These are phyloP conservation scores for Galemys pyrenaicus DNA, from an alignment of 2,113 vertebrate genomes.

Conservation along the genomic window DNA sequence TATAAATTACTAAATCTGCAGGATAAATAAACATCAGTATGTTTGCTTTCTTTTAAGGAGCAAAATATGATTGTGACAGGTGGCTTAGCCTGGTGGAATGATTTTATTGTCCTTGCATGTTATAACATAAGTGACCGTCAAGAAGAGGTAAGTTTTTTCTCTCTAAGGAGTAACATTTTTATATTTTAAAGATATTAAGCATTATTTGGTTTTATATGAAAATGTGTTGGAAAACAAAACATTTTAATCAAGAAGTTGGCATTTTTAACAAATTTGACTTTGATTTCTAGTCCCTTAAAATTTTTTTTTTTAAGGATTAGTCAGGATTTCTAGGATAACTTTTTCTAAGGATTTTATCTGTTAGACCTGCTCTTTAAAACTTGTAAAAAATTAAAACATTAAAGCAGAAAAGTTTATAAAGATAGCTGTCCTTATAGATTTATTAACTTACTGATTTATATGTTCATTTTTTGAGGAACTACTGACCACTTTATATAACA, in stretches of 20 bases:
- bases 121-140: conserved; percentile 96
- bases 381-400: conserved; percentile 6
- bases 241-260: conserved; percentile 21
- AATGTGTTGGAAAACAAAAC: conserved; percentile 27
- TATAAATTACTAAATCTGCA: neutral
- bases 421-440: neutral
- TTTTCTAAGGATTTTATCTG: conserved; percentile 40
- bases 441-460: conserved; percentile 8
- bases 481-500: neutral
- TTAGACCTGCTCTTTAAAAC: conserved; percentile 15
- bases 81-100: conserved; percentile 98
- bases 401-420: conserved; percentile 25
- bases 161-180: conserved; percentile 22
- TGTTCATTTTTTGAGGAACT: conserved; percentile 14
- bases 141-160: conserved; percentile 91
- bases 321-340: neutral
- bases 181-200: conserved; percentile 49
- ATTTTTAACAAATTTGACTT: conserved; percentile 24
- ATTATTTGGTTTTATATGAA: conserved; percentile 11
- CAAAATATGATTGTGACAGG: conserved; percentile 98
- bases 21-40: conserved; percentile 30
- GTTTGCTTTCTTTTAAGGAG: conserved; percentile 88
- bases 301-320: neutral
- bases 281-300: neutral
- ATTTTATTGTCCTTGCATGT: conserved; percentile 97